These are phyloP conservation scores for Philypnodon macrostomus DNA, from an alignment of 2,797 vertebrate species.

Conservation along the genomic window DNA sequence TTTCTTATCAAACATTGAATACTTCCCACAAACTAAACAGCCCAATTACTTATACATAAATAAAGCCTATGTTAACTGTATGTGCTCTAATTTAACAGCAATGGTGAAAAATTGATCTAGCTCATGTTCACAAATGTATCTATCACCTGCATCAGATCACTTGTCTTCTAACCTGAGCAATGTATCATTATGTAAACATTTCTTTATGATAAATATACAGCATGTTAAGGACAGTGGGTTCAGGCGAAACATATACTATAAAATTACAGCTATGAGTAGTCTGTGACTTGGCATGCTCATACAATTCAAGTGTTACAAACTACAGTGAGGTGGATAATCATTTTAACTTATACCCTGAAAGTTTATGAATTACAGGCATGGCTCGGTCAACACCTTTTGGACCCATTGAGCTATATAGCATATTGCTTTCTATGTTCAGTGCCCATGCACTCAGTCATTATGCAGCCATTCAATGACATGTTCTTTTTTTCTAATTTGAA, in stretches of 20 bases:
- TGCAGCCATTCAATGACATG: constrained; percentile 38
- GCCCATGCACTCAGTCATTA: constrained; percentile 45
- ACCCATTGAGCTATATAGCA: constrained; percentile 34
- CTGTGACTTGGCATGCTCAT: constrained; percentile 61
- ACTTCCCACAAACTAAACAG: constrained; percentile 47
- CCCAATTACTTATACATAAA: constrained; percentile 46
- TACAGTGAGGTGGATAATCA: constrained; percentile 36
- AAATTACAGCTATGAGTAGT: constrained; percentile 53
- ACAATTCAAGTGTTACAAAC: constrained; percentile 51
- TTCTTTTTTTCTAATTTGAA: constrained; percentile 32
- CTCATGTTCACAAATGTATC: constrained; percentile 55
- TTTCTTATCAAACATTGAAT: constrained; percentile 32
- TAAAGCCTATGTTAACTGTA: constrained; percentile 37
- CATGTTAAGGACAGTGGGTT: constrained; percentile 43
- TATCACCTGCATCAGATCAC: constrained; percentile 50
- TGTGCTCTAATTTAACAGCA: constrained; percentile 65
- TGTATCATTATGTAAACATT: constrained; percentile 75
- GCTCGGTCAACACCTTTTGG: constrained; percentile 18
- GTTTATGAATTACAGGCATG: constrained; percentile 22
- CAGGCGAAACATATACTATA: constrained; percentile 33
- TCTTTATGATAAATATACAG: constrained; percentile 65
- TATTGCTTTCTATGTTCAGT: constrained; percentile 62
- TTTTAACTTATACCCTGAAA: constrained; percentile 28
- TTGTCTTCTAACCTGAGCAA: constrained; percentile 74
- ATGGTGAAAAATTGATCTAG: constrained; percentile 44